Evolutionary conservation across 2,797 vertebrate species (phyloP).

Genomic region (Zalophus californianus): DNA sequence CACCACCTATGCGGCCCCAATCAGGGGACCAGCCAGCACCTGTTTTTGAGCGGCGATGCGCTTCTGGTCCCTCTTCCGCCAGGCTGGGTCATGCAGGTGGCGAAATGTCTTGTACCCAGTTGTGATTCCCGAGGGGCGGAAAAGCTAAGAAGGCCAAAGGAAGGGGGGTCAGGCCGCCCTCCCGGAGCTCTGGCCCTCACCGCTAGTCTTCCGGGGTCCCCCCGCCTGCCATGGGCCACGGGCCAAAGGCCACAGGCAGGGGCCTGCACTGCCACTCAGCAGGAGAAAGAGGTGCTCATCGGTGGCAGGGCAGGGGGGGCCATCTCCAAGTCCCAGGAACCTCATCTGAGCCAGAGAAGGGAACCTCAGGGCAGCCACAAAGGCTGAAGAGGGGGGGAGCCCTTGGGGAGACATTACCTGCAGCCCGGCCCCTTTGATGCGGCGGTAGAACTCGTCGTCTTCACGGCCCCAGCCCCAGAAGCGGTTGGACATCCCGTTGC

Average conservation of each 20-base stretch:
- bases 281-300: background rate
- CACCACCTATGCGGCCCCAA: background rate
- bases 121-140: conserved; percentile 94
- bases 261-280: background rate
- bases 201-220: background rate
- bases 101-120: conserved; percentile 96
- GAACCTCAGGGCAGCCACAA: background rate
- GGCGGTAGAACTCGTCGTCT: conserved; percentile 97
- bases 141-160: conserved; percentile 89
- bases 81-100: conserved; percentile 97
- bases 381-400: accelerated
- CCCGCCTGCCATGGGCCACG: background rate
- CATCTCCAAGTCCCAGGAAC: background rate
- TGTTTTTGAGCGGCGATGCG: conserved; percentile 96
- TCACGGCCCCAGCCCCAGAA: conserved; percentile 99
- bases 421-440: conserved; percentile 94
- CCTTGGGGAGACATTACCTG: conserved; percentile 89
- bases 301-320: background rate
- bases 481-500: conserved; percentile 99
- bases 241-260: background rate
- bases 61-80: conserved; percentile 98
- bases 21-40: conserved; percentile 85
- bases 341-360: background rate
- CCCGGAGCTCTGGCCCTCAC: background rate
- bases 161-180: conserved; percentile 29